A percentile compares a stretch with the other conserved stretches of the same genome.
These are phyloP conservation scores for Plutella xylostella DNA, from an alignment of 2,888 invertebrate species.

Conservation along the genomic window DNA sequence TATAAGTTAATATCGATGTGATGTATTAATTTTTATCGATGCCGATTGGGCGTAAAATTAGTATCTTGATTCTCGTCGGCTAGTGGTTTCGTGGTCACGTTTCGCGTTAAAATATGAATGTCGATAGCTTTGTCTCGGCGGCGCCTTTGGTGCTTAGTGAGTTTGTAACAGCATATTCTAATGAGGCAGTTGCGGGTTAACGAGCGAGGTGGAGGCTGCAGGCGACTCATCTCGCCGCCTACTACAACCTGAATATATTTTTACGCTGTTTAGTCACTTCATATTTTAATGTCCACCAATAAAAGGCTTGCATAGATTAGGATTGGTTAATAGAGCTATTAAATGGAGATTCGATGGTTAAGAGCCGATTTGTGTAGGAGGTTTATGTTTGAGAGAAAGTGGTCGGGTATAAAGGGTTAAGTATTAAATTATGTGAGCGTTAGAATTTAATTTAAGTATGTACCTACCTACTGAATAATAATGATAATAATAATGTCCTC, in stretches of 20 bases:
- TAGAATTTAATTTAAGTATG: too few species aligned
- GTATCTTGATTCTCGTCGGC: constrained; percentile 33
- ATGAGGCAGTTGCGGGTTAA: constrained; percentile 55
- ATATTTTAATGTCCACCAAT: neutral
- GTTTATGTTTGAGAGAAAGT: too few species aligned
- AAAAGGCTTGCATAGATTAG: neutral
- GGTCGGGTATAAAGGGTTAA: too few species aligned
- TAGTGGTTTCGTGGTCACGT: constrained; percentile 53
- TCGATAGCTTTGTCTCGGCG: constrained; percentile 44
- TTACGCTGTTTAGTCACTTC: constrained; percentile 18
- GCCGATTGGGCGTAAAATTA: constrained; percentile 64
- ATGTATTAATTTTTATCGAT: constrained; percentile 62
- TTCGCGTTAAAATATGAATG: constrained; percentile 59
- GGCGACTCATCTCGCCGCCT: constrained; percentile 25
- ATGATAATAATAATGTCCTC: too few species aligned
- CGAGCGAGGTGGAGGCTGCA: constrained; percentile 62
- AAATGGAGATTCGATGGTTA: neutral
- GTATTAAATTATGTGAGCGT: too few species aligned
- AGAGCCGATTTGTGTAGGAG: too few species aligned
- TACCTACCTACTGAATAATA: too few species aligned
- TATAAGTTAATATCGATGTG: constrained; percentile 23
- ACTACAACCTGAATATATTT: constrained; percentile 48
- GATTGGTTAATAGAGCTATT: neutral
- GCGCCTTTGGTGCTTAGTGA: constrained; percentile 42
- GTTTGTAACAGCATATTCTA: constrained; percentile 50